These are phyloP conservation scores for Liopterus haemorrhoidalis DNA, from an alignment of 2,888 invertebrate genomes.

Conservation along the genomic window DNA sequence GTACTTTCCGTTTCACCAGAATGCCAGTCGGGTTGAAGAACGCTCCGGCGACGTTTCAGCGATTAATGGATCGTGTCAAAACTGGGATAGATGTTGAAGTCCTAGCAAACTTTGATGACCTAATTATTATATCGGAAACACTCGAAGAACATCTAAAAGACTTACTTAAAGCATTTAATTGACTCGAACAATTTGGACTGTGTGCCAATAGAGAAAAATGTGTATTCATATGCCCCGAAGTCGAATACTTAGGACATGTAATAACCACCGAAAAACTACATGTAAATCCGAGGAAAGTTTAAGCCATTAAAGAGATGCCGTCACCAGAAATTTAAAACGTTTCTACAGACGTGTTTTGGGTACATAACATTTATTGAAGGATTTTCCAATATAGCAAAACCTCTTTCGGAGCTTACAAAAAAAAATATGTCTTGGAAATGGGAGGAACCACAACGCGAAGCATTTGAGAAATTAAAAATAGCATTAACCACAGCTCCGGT, in stretches of 20 bases:
- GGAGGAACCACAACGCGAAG: no score
- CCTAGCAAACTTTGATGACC: conserved; percentile 4
- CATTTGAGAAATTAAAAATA: no score
- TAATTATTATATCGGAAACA: neutral
- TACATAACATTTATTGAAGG: no score
- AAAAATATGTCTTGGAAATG: no score
- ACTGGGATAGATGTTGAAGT: neutral
- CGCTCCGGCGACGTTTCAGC: no score
- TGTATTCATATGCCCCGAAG: neutral
- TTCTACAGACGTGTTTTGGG: conserved; percentile 4
- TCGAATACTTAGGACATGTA: conserved; percentile 3
- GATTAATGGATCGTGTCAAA: no score
- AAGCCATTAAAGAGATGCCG: neutral
- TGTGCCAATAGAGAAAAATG: conserved; percentile 3
- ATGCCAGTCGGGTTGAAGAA: no score
- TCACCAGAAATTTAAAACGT: conserved; percentile 3
- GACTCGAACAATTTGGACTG: neutral
- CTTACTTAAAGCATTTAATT: neutral
- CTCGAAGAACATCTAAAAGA: conserved; percentile 3
- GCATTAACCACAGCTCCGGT: no score
- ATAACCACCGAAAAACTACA: neutral
- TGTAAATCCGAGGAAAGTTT: neutral
- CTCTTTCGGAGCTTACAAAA: no score
- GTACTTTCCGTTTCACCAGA: no score
- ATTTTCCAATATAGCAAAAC: no score